Evolutionary conservation across 2,888 invertebrate genomes (phyloP), one percentile per base, ranked within the genome.

Genomic region (Hirudinaria manillensis): DNA sequence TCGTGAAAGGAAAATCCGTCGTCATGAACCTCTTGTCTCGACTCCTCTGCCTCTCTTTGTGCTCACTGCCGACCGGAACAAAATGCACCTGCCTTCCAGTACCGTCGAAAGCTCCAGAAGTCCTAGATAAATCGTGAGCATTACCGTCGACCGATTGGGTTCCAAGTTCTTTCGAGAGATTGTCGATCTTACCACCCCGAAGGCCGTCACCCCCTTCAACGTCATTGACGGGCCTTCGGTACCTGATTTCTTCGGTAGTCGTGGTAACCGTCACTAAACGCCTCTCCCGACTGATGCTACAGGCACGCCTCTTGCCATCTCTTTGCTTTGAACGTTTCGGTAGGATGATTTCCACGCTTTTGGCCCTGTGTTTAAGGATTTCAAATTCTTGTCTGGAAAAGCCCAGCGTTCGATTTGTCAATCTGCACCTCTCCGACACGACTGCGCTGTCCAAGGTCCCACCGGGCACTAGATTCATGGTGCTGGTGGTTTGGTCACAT

Each of bases 341-440:
- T 27, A 74, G 36, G n/a, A 65, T 38, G 65, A 74, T 27, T 38
- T 74, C 74, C 65, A 74, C 74, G 66, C 66, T 74, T 66, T 29
- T 65, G 45, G 66, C 74, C 3, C 34, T 27, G 13, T 74, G n/a
- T 34, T 68, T 68, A 3, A 68, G 32, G 7, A 16, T 68, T 68
- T 68, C 68, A 34, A 34, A 68, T 6, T 68, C 68, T 6, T 32
- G 34, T 13, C 36, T 68, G 13, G 68, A 34, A 32, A 68, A 68
- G 32, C 34, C 36, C 36, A 32, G 21, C 68, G 24, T 27, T 1
- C 61, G 61, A 24, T 61, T 29, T 3, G 24, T 61, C 24, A 24
- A 7, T 29, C 61, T 61, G 24, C 21, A 61, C 19, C 61, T 24
- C 7, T 29, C 61, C 3, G 61, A 7, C 24, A 10, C 10, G 2